Percentiles rank a stretch among this genome's conserved stretches.
Conservation (phyloP, 2,888 invertebrate species). For the Chymomyza caudatula region DNA sequence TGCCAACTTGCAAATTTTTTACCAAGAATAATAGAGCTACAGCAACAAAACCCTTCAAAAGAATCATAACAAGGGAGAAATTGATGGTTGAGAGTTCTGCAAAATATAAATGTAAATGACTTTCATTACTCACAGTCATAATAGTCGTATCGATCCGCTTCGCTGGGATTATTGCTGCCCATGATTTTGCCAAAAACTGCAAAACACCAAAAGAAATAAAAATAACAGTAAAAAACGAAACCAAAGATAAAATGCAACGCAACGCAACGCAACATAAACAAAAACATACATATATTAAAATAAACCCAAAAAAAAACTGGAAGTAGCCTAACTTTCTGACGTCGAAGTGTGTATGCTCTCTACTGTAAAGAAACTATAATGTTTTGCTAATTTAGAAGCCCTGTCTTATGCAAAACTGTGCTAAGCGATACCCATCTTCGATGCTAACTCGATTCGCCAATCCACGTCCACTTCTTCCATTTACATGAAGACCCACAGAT, state of each 20-base stretch:
- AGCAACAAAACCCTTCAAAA: background rate
- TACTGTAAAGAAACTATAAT: background rate
- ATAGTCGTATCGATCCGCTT: constrained; percentile 75
- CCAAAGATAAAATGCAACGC: constrained; percentile 15
- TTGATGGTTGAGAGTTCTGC: background rate
- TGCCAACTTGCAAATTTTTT: background rate
- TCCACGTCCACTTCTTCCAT: too few species aligned
- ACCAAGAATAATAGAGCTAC: background rate
- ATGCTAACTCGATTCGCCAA: too few species aligned
- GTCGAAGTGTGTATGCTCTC: background rate
- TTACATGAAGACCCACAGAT: too few species aligned
- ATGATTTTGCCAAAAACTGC: constrained; percentile 76
- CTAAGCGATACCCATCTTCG: too few species aligned
- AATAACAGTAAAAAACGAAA: constrained; percentile 17
- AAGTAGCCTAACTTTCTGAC: background rate
- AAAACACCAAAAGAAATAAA: constrained; percentile 14
- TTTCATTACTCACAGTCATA: constrained; percentile 74
- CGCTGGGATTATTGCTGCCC: constrained; percentile 76
- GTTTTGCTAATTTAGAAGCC: too few species aligned
- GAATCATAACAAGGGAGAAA: background rate
- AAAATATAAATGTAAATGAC: background rate
- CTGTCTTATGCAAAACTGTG: too few species aligned
- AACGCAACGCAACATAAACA: constrained; percentile 2
- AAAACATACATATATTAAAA: constrained; percentile 10
- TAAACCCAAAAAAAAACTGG: constrained; percentile 22